These are phyloP conservation scores for Falco cherrug DNA, from an alignment of 2,797 vertebrate species.

Conservation along the genomic window DNA sequence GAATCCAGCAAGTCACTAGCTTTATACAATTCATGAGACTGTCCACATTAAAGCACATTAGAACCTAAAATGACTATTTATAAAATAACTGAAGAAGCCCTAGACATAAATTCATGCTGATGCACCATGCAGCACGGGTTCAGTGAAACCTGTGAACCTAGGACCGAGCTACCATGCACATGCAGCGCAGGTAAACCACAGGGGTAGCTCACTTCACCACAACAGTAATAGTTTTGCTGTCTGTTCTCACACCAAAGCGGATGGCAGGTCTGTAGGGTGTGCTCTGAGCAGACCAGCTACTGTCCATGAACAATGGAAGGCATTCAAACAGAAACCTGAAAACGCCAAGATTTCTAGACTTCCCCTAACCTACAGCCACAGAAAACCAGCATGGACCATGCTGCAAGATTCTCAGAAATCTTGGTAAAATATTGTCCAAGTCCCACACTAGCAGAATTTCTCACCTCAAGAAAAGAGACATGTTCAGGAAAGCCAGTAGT, in stretches of 20 bases:
- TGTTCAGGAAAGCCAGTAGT: neutral
- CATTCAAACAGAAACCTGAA: neutral
- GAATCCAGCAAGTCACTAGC: neutral
- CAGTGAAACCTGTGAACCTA: neutral
- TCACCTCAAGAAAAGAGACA: fast-evolving
- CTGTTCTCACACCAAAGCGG: fast-evolving
- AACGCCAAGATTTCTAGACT: neutral
- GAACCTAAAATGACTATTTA: neutral
- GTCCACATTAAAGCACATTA: neutral
- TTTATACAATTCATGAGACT: neutral
- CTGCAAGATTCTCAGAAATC: neutral
- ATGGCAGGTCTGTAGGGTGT: neutral
- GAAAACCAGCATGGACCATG: fast-evolving
- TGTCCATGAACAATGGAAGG: fast-evolving
- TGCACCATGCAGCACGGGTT: neutral
- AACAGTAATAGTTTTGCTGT: neutral
- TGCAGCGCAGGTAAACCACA: neutral
- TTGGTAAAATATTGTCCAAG: neutral
- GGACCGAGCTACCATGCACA: neutral
- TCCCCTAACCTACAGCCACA: neutral
- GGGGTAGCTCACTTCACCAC: neutral
- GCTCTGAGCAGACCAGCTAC: neutral
- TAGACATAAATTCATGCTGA: neutral
- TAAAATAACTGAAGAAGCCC: neutral
- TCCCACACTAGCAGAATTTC: neutral